Conservation (phyloP, 2,797 vertebrate genomes). For the Cygnus olor region DNA sequence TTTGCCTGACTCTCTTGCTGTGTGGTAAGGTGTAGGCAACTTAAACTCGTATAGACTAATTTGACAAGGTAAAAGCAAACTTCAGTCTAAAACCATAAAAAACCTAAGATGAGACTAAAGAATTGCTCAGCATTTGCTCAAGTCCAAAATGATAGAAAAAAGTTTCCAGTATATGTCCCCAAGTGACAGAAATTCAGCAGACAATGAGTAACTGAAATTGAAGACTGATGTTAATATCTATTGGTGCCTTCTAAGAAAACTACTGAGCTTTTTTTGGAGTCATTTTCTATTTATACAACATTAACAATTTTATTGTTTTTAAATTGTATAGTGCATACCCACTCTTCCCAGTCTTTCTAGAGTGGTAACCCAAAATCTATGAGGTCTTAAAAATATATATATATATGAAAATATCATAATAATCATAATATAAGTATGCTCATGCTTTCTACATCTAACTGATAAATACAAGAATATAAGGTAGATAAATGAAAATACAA, state of each 20-base stretch:
- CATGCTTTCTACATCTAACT: too few species aligned
- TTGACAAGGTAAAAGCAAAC: not conserved
- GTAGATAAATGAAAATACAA: not conserved
- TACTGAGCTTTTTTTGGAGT: not conserved
- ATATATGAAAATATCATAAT: not conserved
- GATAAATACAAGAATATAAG: not conserved
- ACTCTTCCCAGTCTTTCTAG: not conserved
- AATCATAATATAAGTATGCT: not conserved
- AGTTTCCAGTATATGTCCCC: not conserved
- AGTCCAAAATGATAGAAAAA: not conserved
- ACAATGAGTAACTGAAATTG: not conserved
- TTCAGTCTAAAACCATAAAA: not conserved
- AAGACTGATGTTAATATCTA: not conserved
- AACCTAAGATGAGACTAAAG: not conserved
- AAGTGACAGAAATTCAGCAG: not conserved
- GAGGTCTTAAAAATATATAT: too few species aligned
- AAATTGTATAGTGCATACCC: not conserved
- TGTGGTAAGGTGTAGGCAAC: not conserved
- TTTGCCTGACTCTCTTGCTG: not conserved
- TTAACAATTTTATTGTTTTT: not conserved
- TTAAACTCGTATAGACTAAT: not conserved
- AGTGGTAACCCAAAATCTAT: not conserved
- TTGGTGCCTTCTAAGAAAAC: not conserved
- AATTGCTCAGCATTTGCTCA: not conserved
- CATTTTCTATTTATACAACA: not conserved